A percentile compares a stretch with the other conserved stretches of the same genome.
Evolutionary conservation across 2,888 invertebrate species (phyloP).

Genomic region (Cantharis rustica): DNA sequence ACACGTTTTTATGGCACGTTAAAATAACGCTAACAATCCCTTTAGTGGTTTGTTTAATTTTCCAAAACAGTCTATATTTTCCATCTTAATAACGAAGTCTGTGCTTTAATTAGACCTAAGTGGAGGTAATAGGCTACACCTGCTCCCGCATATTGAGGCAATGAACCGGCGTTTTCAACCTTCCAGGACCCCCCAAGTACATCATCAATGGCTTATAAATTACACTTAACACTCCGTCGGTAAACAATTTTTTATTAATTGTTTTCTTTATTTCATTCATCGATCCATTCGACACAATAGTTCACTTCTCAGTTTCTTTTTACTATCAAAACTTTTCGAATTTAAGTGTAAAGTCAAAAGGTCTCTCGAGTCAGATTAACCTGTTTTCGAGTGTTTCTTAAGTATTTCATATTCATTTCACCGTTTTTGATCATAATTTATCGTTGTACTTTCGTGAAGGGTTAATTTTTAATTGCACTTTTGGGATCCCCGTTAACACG

Average conservation of each 20-base stretch:
- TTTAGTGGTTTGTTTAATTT: constrained; percentile 2
- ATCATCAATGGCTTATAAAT: constrained; percentile 29
- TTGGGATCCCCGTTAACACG: constrained; percentile 31
- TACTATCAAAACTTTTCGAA: background rate
- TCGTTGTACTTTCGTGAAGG: constrained; percentile 38
- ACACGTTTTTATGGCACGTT: background rate
- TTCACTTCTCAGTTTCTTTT: background rate
- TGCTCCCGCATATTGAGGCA: constrained; percentile 49
- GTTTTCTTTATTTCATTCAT: constrained; percentile 13
- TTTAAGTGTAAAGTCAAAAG: background rate
- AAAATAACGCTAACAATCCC: background rate
- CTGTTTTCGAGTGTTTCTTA: constrained; percentile 32
- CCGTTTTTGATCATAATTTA: constrained; percentile 38
- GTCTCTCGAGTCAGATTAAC: constrained; percentile 39
- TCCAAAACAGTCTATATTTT: constrained; percentile 10
- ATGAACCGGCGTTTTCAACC: constrained; percentile 29
- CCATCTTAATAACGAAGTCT: constrained; percentile 3
- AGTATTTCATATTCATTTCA: constrained; percentile 41
- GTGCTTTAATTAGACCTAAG: constrained; percentile 41
- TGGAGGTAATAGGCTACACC: constrained; percentile 55
- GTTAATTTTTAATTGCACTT: constrained; percentile 42
- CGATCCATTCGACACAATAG: background rate
- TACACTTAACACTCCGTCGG: constrained; percentile 25
- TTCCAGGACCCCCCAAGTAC: constrained; percentile 22
- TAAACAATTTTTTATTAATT: constrained; percentile 23